phyloP scores from a whole-genome alignment of 2,797 vertebrate genomes.

The Enoplosus armatus region DNA sequence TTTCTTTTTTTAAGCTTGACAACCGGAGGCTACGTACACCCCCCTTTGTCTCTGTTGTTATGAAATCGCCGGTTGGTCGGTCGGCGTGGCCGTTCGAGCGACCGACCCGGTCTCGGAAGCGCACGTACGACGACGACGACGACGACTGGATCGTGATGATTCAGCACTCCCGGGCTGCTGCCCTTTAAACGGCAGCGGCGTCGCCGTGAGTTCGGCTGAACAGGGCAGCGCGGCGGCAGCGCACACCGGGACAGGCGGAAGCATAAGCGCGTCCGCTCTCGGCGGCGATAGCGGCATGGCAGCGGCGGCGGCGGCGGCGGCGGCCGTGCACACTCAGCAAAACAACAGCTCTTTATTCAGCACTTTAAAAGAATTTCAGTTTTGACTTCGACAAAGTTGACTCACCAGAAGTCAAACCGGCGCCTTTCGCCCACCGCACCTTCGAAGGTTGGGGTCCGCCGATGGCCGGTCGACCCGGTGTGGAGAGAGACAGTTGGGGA shows the following conservation, averaged over 20 bases:
- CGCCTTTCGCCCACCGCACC: constrained; percentile 64
- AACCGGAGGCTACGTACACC: constrained; percentile 42
- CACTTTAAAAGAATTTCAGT: constrained; percentile 56
- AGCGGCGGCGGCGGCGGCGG: constrained; percentile 45
- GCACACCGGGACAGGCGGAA: constrained; percentile 38
- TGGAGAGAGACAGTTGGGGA: constrained; percentile 67
- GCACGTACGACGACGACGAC: constrained; percentile 42
- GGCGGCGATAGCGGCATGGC: constrained; percentile 25
- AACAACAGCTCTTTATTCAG: constrained; percentile 71
- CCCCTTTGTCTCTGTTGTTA: constrained; percentile 76
- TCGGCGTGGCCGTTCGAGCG: constrained; percentile 37
- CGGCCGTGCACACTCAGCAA: constrained; percentile 75
- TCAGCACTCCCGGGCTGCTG: constrained; percentile 77
- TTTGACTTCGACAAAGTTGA: constrained; percentile 53
- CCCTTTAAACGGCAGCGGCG: constrained; percentile 66
- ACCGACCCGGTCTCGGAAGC: constrained; percentile 46
- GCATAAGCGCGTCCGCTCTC: constrained; percentile 24
- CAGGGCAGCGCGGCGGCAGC: constrained; percentile 27
- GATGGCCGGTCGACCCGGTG: constrained; percentile 54
- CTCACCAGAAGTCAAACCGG: constrained; percentile 79
- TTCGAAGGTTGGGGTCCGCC: constrained; percentile 47
- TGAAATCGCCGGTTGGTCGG: constrained; percentile 48
- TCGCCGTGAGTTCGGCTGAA: constrained; percentile 19
- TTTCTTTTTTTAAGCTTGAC: constrained; percentile 55
- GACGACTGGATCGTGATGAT: constrained; percentile 81